Evolutionary conservation across 37 sponge, comb jelly and placozoan genomes (phyloP), one percentile per base, ranked within the genome.

Genomic region (Petrosia ficiformis): DNA sequence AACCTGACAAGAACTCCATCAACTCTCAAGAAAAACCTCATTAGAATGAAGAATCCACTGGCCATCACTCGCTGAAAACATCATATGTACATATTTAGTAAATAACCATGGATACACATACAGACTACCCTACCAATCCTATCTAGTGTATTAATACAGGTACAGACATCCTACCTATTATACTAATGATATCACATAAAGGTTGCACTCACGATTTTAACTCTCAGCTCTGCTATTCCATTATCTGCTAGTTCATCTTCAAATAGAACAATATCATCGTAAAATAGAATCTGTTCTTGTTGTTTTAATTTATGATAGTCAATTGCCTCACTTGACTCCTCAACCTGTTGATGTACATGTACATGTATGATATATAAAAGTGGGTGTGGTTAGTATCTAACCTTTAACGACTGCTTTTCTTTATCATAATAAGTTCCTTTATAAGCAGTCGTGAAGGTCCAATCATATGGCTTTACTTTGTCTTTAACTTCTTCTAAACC

Each of bases 201-300:
- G n/a, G n/a, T n/a, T n/a, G n/a, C n/a, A 42, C 81, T 89, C 34
- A 92, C 93, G 5, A 95, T 81, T 68, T 97, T 97, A 1, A 91
- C 92, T 32, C 69, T 88, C 41, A 91, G 82, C 35, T 73, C 67
- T 10, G 95, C 89, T 1, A 61, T 60, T 29, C 98, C 98, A 70
- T 97, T 94, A 70, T 97, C 98, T 1, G 90, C 94, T 26, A 97
- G 85, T 75, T 97, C 98, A 71, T 97, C 98, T 39, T 97, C 98
- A 78, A 88, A 97, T 42, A 97, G 63, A 34, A 91, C 75, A 24
- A 89, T 66, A 19, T 94, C 94, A 39, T 91, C 90, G 40, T 81
- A 94, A 72, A 90, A 91, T 21, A 70, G 54, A 1, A 97, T 97
- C 63, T 71, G 78, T 83, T 97, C 98, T 29, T 79, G 86, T 21